Evolutionary conservation across 2,797 vertebrate species (phyloP).

Genomic region (Alauda arvensis): DNA sequence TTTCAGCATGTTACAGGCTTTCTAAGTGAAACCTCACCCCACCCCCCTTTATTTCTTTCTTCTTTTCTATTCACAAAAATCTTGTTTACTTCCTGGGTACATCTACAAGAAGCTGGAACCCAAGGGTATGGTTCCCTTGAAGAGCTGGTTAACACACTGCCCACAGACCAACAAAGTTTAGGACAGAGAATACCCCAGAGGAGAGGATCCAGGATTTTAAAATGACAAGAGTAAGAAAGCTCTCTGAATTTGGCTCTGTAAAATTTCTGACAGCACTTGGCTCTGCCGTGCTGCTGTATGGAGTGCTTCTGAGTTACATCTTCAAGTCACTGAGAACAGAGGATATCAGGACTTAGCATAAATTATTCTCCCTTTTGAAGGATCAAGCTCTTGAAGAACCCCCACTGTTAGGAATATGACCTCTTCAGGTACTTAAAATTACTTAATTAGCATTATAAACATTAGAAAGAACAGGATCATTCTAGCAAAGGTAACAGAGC

Average conservation of each 20-base stretch:
- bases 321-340: background rate
- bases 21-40: background rate
- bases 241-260: background rate
- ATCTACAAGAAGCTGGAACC: background rate
- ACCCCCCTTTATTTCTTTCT: background rate
- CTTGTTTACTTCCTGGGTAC: background rate
- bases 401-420: background rate
- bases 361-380: conserved; percentile 2
- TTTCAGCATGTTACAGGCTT: background rate
- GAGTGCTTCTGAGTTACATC: background rate
- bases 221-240: background rate
- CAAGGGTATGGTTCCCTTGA: background rate
- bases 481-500: background rate
- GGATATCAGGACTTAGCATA: background rate
- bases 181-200: background rate
- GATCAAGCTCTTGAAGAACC: background rate
- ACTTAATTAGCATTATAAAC: conserved; percentile 7
- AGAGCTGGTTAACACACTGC: background rate
- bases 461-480: background rate
- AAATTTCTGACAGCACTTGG: background rate
- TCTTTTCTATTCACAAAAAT: background rate
- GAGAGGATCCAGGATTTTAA: background rate
- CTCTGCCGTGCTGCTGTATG: background rate
- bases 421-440: conserved; percentile 16
- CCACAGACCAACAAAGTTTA: background rate